Percentiles rank a stretch among this genome's conserved stretches.
phyloP scores from a whole-genome alignment of 2,797 vertebrate genomes.

The Enteromius radiatus region DNA sequence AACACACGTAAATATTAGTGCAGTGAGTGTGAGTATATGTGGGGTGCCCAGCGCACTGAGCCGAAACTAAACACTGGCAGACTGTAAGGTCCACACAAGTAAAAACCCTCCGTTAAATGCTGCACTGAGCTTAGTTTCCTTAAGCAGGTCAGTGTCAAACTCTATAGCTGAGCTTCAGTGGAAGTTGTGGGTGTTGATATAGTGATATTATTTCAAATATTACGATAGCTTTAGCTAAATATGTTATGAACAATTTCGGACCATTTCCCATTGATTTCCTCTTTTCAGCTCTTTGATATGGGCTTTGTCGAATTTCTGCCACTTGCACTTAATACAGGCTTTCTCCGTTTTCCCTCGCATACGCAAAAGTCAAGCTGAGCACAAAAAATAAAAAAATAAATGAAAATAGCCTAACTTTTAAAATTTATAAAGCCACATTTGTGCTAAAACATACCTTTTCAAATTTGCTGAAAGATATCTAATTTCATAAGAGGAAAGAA shows the following conservation, averaged over 20 bases:
- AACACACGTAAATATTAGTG: conserved; percentile 63
- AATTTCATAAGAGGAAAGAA: neutral
- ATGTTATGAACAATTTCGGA: neutral
- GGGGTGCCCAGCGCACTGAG: conserved; percentile 13
- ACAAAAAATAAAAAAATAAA: neutral
- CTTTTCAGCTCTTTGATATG: neutral
- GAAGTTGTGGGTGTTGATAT: neutral
- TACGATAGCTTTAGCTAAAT: neutral
- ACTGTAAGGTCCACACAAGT: neutral
- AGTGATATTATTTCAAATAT: conserved; percentile 1
- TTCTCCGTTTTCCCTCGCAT: neutral
- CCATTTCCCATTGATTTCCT: neutral
- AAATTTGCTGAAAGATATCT: neutral
- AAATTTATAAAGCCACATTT: neutral
- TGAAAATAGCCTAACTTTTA: neutral
- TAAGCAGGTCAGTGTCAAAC: conserved; percentile 9
- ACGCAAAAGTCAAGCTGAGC: neutral
- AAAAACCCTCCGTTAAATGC: conserved; percentile 3
- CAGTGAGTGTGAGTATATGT: conserved; percentile 40
- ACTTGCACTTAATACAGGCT: neutral
- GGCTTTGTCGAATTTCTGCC: neutral
- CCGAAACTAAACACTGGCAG: conserved; percentile 19
- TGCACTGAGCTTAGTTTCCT: neutral
- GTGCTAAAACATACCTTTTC: neutral
- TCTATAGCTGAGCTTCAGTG: neutral